A percentile compares a stretch with the other conserved stretches of the same genome.
These are phyloP conservation scores for Babylonia areolata DNA, from an alignment of 1,140 invertebrate genomes.

Conservation along the genomic window DNA sequence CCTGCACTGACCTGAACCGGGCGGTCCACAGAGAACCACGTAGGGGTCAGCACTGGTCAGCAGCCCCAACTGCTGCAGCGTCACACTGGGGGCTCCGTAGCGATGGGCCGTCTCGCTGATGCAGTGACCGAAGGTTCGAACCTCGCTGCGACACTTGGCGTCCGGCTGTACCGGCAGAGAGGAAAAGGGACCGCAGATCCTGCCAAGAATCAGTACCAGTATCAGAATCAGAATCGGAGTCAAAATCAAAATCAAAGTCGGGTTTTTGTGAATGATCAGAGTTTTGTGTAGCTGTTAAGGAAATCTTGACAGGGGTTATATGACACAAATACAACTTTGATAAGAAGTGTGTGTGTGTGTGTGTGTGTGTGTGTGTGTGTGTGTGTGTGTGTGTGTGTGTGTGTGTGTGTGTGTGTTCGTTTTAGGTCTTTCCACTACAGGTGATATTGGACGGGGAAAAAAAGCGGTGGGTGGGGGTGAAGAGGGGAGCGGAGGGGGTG, in stretches of 20 bases:
- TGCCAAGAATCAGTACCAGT: not conserved
- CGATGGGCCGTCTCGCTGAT: slow-evolving; percentile 28
- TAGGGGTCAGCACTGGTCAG: not conserved
- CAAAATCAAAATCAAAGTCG: too few species aligned
- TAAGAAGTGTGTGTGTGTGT: too few species aligned
- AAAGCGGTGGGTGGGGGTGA: too few species aligned
- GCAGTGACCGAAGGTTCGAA: slow-evolving; percentile 19
- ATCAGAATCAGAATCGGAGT: too few species aligned
- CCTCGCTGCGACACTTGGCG: slow-evolving; percentile 23
- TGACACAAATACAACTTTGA: too few species aligned
- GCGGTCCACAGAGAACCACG: slow-evolving; percentile 4
- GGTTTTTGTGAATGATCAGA: too few species aligned
- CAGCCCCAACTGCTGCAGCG: not conserved
- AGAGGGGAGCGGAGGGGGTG: too few species aligned
- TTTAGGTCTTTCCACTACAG: too few species aligned
- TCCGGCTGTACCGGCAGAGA: not conserved
- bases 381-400: not conserved
- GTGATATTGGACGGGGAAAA: too few species aligned
- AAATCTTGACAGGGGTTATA: too few species aligned
- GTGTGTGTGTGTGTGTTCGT: not conserved
- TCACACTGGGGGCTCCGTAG: slow-evolving; percentile 1
- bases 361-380: too few species aligned
- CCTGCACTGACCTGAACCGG: slow-evolving; percentile 10
- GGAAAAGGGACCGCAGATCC: slow-evolving; percentile 27
- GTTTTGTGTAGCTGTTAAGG: too few species aligned